These are phyloP conservation scores for Cyprinus carpio DNA, from an alignment of 2,113 vertebrate genomes.

Conservation along the genomic window DNA sequence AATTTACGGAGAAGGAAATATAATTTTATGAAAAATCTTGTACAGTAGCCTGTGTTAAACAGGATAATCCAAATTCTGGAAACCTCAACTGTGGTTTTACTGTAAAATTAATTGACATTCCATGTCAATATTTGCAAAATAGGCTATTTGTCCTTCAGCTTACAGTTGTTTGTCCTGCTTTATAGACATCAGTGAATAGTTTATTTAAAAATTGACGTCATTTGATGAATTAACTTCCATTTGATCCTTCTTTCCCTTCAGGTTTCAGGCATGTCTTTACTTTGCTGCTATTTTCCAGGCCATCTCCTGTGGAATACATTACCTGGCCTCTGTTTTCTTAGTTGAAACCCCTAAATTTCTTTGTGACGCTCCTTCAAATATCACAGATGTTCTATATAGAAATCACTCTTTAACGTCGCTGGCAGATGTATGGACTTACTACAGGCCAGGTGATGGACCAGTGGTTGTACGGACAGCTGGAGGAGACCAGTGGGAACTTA, in stretches of 20 bases:
- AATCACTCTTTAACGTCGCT: constrained; percentile 75
- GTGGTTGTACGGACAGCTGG: constrained; percentile 77
- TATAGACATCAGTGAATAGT: background rate
- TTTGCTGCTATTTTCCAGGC: constrained; percentile 88
- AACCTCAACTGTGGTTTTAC: too few species aligned
- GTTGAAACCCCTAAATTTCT: constrained; percentile 84
- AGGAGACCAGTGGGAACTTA: constrained; percentile 89
- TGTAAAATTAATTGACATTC: background rate
- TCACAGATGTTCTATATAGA: constrained; percentile 76
- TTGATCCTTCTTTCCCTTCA: constrained; percentile 62
- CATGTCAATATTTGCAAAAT: constrained; percentile 1
- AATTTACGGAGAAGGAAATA: background rate
- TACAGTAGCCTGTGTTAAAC: background rate
- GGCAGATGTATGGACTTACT: constrained; percentile 77
- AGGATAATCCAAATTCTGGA: background rate
- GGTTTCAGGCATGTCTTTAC: constrained; percentile 90
- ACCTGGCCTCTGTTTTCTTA: constrained; percentile 91
- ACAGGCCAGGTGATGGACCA: constrained; percentile 68
- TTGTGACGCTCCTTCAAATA: constrained; percentile 78
- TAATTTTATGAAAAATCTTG: background rate
- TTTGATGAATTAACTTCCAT: background rate
- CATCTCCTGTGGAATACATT: constrained; percentile 91
- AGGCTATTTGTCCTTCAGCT: background rate
- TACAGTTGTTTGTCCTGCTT: background rate
- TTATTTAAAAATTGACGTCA: background rate